Evolutionary conservation across 2,113 vertebrate genomes (phyloP).

Genomic region (Cephalopholis sonnerati): DNA sequence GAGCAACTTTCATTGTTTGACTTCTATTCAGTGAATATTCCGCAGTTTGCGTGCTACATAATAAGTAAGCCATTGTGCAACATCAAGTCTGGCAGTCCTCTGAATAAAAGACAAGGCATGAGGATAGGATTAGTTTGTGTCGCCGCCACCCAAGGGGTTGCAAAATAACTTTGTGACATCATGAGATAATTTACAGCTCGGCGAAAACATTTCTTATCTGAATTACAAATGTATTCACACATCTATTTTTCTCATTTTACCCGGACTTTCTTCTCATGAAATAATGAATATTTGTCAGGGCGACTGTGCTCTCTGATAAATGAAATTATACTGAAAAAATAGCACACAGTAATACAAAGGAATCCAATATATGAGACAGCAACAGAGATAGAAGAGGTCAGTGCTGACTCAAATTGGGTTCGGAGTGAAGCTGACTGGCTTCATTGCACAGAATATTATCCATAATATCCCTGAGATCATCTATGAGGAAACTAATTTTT

Average conservation of each 20-base stretch:
- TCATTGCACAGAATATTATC: neutral
- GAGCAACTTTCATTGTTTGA: slow-evolving; percentile 1
- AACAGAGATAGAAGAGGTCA: too few species aligned
- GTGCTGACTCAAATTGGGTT: neutral
- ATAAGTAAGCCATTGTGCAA: slow-evolving; percentile 12
- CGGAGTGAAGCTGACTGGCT: neutral
- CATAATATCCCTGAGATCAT: neutral
- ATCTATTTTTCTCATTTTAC: neutral
- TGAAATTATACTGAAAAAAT: slow-evolving; percentile 24
- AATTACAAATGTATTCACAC: neutral
- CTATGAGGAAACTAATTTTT: neutral
- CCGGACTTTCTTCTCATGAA: neutral
- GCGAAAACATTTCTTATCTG: neutral
- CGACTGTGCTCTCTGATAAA: slow-evolving; percentile 19
- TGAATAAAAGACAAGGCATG: slow-evolving; percentile 6
- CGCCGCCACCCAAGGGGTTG: neutral
- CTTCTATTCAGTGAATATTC: neutral
- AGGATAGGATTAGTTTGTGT: neutral
- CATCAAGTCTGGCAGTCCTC: slow-evolving; percentile 1
- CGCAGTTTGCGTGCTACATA: slow-evolving; percentile 1
- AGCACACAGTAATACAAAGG: slow-evolving; percentile 18
- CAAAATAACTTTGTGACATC: neutral
- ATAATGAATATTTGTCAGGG: slow-evolving; percentile 14
- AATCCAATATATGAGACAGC: slow-evolving; percentile 29
- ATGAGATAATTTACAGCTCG: slow-evolving; percentile 2